Evolutionary conservation across 2,888 invertebrate genomes (phyloP).

Genomic region (Drepana falcataria): DNA sequence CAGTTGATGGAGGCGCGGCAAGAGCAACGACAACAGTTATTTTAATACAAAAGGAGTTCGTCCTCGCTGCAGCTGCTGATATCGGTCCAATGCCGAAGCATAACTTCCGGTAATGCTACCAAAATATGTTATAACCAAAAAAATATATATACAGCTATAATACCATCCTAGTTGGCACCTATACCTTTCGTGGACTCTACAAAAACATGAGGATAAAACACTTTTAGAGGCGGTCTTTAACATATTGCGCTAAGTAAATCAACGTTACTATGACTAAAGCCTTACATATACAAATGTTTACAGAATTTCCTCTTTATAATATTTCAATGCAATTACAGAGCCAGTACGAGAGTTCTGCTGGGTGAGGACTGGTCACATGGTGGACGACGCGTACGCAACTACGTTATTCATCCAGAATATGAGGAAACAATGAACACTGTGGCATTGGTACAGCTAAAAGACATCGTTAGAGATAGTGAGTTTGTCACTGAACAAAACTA

Average conservation of each 20-base stretch:
- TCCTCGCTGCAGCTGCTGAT: conserved; percentile 48
- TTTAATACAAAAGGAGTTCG: conserved; percentile 52
- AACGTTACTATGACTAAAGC: too few relatives aligned
- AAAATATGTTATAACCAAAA: too few relatives aligned
- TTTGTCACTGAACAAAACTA: neutral
- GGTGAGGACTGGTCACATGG: conserved; percentile 39
- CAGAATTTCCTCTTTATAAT: too few relatives aligned
- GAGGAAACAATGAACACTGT: conserved; percentile 50
- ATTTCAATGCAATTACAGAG: too few relatives aligned
- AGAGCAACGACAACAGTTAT: conserved; percentile 48
- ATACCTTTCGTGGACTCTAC: too few relatives aligned
- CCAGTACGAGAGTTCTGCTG: conserved; percentile 37
- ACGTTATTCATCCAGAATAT: conserved; percentile 56
- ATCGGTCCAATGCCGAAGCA: conserved; percentile 55
- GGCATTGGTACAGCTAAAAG: conserved; percentile 50
- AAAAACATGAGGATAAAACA: too few relatives aligned
- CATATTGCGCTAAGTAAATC: too few relatives aligned
- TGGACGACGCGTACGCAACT: conserved; percentile 47
- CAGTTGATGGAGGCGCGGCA: neutral
- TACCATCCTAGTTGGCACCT: too few relatives aligned
- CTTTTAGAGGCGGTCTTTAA: too few relatives aligned
- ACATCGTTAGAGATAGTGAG: conserved; percentile 36
- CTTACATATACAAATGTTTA: too few relatives aligned
- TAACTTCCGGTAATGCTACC: conserved; percentile 40
- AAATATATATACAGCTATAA: too few relatives aligned